Conservation (phyloP, 2,113 vertebrate genomes). For the Otolemur garnettii region DNA sequence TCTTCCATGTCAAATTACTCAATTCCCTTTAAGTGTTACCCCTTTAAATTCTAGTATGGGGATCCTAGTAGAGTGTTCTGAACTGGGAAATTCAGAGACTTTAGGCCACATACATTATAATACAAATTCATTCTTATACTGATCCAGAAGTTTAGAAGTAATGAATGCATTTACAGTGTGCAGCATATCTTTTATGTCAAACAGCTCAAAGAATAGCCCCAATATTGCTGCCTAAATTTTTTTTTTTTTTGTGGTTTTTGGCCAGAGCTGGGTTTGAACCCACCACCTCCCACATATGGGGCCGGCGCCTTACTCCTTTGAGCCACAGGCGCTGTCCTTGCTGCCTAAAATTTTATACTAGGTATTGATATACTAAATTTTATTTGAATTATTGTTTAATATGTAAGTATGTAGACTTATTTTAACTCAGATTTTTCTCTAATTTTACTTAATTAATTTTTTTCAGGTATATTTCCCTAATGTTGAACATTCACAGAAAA, state of each 20-base stretch:
- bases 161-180: neutral
- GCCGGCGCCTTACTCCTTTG: too few species aligned
- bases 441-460: neutral
- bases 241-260: too few species aligned
- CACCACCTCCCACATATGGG: too few species aligned
- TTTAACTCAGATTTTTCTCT: neutral
- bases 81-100: neutral
- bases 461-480: neutral
- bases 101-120: neutral
- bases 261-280: too few species aligned
- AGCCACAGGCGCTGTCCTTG: neutral
- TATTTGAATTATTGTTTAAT: constrained; percentile 29
- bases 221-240: neutral
- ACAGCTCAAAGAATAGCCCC: neutral
- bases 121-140: neutral
- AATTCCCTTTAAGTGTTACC: neutral
- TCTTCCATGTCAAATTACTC: neutral
- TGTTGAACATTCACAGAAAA: neutral
- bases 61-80: neutral
- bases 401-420: neutral
- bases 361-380: neutral
- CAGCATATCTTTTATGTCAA: neutral
- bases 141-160: neutral
- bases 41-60: neutral
- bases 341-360: neutral